Evolutionary conservation across 2,113 vertebrate species (phyloP), one percentile per base, ranked within the genome.

Genomic region (Tupaia chinensis): DNA sequence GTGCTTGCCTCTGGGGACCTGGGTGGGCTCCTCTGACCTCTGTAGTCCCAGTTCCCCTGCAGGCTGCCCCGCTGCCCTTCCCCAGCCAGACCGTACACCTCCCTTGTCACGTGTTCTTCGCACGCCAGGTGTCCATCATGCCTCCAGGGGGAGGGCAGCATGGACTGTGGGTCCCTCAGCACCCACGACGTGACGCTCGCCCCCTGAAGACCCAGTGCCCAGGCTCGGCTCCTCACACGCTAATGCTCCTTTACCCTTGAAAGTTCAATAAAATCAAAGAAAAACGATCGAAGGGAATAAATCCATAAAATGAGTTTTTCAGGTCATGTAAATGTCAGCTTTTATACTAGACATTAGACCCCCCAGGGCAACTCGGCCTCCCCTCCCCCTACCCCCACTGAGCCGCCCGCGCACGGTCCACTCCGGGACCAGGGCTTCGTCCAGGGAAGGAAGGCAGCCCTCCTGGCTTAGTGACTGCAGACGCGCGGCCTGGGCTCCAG

Each of bases 61-160:
- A 44, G 44, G 44, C 44, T 44, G 44, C n/a, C 44, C 44, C 44
- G 44, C 44, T 44, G 44, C 44, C 32, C 19, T 23, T 32, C 1
- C 3, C 5, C 3, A 5, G 3, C 4, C 63, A 10, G 16, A 27
- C 20, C 34, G 17, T 13, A 2, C 1, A 17, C 19, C 19, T 23
- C 27, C 7, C 9, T 34, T 58, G 70, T 29, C 65, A 19, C 1
- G 0, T 3, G 23, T 74, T 77, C 15, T 17, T 10, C 9, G 14
- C 0, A 9, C 29, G 23, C 8, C 17, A 61, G 23, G 73, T 5
- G 5, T 32, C n/a, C 13, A 2, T 14, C 1, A 7, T 12, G 15
- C 10, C 14, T 0, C 19, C 16, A 5, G 23, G 20, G 29, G 32
- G 9, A 77, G 89, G 58, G 25, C 13, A 0, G 5, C 22, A 27